Evolutionary conservation across 1,140 invertebrate species (phyloP).

Genomic region (Mercenaria mercenaria): DNA sequence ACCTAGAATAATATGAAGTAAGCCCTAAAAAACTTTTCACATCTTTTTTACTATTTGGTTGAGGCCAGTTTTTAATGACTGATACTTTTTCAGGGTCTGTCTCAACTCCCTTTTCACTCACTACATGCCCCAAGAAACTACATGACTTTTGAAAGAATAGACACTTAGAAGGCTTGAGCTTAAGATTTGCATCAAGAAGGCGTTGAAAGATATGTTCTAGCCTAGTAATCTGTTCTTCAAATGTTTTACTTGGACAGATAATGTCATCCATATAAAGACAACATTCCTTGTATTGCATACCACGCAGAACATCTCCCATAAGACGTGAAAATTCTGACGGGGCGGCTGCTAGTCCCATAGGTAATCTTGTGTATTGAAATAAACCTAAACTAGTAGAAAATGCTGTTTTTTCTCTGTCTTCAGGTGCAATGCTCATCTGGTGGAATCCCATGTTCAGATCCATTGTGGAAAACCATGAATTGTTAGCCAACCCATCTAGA

Average conservation of each 20-base stretch:
- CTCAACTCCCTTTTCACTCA: constrained; percentile 12
- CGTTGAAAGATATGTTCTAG: constrained; percentile 47
- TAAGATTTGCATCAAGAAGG: not conserved
- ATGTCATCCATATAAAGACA: constrained; percentile 59
- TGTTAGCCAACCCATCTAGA: not conserved
- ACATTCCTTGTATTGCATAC: constrained; percentile 41
- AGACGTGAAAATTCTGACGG: constrained; percentile 16
- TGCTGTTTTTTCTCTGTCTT: constrained; percentile 5
- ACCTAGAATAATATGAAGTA: not conserved
- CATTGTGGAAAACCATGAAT: not conserved
- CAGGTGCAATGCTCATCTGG: not conserved
- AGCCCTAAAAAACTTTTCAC: not conserved
- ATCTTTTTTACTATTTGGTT: not conserved
- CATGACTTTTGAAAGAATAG: constrained; percentile 15
- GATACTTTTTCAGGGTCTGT: constrained; percentile 45
- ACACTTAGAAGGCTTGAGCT: constrained; percentile 61
- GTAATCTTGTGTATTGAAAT: constrained; percentile 5
- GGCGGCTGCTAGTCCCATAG: not conserved
- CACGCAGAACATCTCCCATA: constrained; percentile 35
- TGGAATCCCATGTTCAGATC: not conserved
- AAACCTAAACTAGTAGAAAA: not conserved
- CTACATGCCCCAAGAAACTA: constrained; percentile 60
- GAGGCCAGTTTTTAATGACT: not conserved
- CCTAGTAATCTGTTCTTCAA: constrained; percentile 19
- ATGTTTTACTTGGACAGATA: constrained; percentile 36